Base-by-base conservation (phyloP, 1,140 invertebrate genomes). In the Lysiphlebus fabarum region DNA sequence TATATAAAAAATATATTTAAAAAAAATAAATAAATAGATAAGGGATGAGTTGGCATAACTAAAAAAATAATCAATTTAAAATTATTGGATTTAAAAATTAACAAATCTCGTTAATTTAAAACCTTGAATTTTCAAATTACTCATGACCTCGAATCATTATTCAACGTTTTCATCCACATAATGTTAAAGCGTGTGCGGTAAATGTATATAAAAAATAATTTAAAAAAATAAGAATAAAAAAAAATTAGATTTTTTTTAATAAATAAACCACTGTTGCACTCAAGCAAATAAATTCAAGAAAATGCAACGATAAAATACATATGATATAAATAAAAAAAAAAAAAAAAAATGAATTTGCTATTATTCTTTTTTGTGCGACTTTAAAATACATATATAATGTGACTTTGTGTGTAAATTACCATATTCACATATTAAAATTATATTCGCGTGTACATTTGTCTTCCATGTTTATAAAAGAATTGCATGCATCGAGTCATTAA, bases 371-470 rank as follows among this genome's bases (percentile, higher is more conserved):
- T 51, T 10, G 11, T 34, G 34, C 37, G 34, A 36, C 34, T 51
- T 33, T 51, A 51, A 26, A 51, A 51, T 34, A 51, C 49, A 51
- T 51, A 51, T 51, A 37, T 37, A 37, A 51, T 36, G 10, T 34
- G 37, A n/a, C 49, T 51, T n/a, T 34, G 49, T 51, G 38, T 36
- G 49, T 36, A 51, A 51, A 51, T 51, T 51, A 51, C 49, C 49
- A 51, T 51, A 51, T 51, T 51, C 36, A 51, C 49, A 36, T 36
- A 36, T 26, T 36, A 51, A 51, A 36, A 51, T n/a, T n/a, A n/a
- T n/a, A n/a, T 51, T 36, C 37, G 38, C 49, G 49, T 26, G 36
- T 51, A 36, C 49, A 51, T 51, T 51, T 26, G 17, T 26, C 17
- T 26, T 26, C 17, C 17, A 26, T 26, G 17, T 26, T 26, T 51